phyloP scores from a whole-genome alignment of 2,113 vertebrate species.

The Passer montanus region DNA sequence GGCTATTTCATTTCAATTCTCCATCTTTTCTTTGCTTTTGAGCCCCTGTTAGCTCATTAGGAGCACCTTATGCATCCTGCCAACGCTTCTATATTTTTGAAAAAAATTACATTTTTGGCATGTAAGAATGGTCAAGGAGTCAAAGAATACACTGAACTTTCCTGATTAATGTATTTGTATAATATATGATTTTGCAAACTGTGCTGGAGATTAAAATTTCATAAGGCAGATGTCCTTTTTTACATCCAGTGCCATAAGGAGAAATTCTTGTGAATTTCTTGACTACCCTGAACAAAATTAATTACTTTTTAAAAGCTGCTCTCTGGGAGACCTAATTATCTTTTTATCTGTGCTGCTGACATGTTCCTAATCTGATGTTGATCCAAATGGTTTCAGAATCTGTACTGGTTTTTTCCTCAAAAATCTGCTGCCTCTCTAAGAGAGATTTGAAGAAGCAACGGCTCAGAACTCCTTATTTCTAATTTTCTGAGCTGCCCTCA shows the following conservation, averaged over 20 bases:
- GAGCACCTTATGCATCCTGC: background rate
- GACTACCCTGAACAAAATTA: background rate
- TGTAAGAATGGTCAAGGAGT: background rate
- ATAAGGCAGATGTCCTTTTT: background rate
- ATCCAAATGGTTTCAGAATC: background rate
- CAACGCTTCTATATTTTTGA: background rate
- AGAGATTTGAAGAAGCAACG: background rate
- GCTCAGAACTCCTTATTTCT: background rate
- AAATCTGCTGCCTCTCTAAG: background rate
- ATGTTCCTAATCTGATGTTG: background rate
- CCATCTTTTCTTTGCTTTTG: background rate
- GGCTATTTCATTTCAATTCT: background rate
- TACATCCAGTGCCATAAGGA: background rate
- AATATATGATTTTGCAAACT: background rate
- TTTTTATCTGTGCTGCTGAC: background rate
- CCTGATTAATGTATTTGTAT: background rate
- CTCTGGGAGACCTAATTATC: background rate
- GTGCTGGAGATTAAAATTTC: background rate
- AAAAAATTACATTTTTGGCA: background rate
- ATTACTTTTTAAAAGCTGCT: background rate
- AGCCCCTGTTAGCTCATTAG: background rate
- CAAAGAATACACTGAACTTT: background rate
- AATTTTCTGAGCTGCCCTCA: background rate
- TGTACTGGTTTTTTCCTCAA: background rate
- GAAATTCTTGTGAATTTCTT: background rate